Percentiles rank a stretch among this genome's conserved stretches.
These are phyloP conservation scores for Ceratina japonica DNA, from an alignment of 1,140 invertebrate species.

Conservation along the genomic window DNA sequence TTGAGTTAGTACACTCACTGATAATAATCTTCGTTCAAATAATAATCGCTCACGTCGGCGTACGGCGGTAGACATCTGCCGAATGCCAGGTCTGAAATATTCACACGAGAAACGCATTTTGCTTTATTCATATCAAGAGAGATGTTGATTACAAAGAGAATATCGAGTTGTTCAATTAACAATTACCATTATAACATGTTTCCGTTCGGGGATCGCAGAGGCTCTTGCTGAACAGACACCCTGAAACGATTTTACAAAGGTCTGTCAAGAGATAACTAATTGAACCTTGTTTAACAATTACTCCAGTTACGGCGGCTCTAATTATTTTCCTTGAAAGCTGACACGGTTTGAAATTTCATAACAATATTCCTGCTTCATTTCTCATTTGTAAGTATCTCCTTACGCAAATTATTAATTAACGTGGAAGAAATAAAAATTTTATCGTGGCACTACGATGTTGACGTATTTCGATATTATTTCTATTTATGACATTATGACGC, in stretches of 20 bases:
- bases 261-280: background rate
- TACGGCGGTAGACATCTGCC: slow-evolving; percentile 87
- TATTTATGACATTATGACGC: slow-evolving; percentile 6
- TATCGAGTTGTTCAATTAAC: slow-evolving; percentile 8
- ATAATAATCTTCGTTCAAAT: slow-evolving; percentile 82
- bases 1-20: slow-evolving; percentile 76
- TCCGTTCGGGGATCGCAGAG: slow-evolving; percentile 86
- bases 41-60: slow-evolving; percentile 81
- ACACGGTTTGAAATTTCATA: too few relatives aligned
- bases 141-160: background rate
- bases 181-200: slow-evolving; percentile 90
- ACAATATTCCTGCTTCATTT: too few relatives aligned
- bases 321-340: too few relatives aligned
- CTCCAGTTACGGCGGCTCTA: too few relatives aligned
- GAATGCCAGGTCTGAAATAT: slow-evolving; percentile 88
- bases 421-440: too few relatives aligned
- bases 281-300: background rate
- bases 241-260: slow-evolving; percentile 76
- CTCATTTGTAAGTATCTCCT: too few relatives aligned
- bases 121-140: background rate
- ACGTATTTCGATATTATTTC: background rate
- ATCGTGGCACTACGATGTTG: too few relatives aligned
- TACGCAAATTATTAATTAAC: too few relatives aligned
- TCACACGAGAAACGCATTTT: background rate
- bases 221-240: slow-evolving; percentile 88